These are phyloP conservation scores for Sialis fuliginosa DNA, from an alignment of 2,888 invertebrate genomes.

Conservation along the genomic window DNA sequence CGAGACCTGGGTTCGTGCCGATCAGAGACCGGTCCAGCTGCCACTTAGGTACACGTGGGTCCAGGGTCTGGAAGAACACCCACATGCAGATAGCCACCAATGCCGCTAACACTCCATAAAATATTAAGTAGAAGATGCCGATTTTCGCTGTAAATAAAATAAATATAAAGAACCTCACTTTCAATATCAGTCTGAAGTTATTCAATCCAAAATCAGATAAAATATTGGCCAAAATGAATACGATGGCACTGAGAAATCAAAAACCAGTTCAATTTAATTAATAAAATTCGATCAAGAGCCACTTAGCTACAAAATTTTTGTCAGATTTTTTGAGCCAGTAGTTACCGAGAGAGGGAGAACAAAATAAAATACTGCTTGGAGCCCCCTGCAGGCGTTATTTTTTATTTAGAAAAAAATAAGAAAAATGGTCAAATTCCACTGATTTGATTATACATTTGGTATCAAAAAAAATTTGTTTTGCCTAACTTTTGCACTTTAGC, in stretches of 20 bases:
- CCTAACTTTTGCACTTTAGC: too few relatives aligned
- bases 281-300: too few relatives aligned
- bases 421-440: too few relatives aligned
- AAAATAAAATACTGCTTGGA: too few relatives aligned
- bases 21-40: constrained; percentile 71
- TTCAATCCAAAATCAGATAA: not conserved
- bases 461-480: too few relatives aligned
- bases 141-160: constrained; percentile 61
- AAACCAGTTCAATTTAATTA: not conserved
- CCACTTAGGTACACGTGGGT: constrained; percentile 81
- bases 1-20: constrained; percentile 90
- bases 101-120: constrained; percentile 81
- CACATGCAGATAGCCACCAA: constrained; percentile 89
- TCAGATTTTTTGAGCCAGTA: too few relatives aligned
- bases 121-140: constrained; percentile 83
- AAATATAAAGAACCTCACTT: not conserved
- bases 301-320: too few relatives aligned
- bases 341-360: too few relatives aligned
- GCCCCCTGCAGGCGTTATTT: too few relatives aligned
- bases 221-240: not conserved
- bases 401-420: too few relatives aligned
- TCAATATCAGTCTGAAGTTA: not conserved
- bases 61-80: constrained; percentile 81
- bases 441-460: too few relatives aligned
- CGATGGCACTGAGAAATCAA: not conserved